Evolutionary conservation across 2,113 vertebrate species (phyloP), one percentile per base, ranked within the genome.

Genomic region (Lophotis ruficrista): DNA sequence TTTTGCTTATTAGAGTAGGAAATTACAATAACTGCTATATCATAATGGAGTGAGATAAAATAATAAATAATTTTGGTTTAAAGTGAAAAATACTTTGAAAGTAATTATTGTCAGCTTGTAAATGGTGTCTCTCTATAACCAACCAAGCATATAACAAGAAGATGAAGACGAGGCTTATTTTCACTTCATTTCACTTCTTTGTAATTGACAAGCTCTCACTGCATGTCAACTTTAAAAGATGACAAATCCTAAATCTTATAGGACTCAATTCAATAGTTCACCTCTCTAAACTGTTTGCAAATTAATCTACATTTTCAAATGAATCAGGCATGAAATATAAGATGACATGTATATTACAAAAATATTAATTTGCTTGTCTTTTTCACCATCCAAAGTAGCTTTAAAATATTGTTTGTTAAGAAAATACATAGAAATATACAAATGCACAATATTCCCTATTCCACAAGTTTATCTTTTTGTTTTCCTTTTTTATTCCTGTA

Each of bases 291-390:
- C 97, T 98, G 92, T 98, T 98, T 98, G 97, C 98, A 99, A 99
- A 99, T 99, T 99, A 99, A 99, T 99, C 98, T 99, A 98, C 98
- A 99, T 99, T 99, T 99, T 98, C 99, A 98, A 99, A 98, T 99
- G 98, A 98, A 91, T 97, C 97, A 97, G 93, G 97, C 97, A 98
- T 98, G 96, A 98, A 98, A 98, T 98, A 97, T 97, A 98, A 98
- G 92, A 94, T 97, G 97, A 97, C 98, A 98, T 97, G 93, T 98
- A 98, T 98, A 98, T 98, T 96, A 97, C 57, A 96, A 97, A 98
- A 98, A 97, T 98, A 98, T 97, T 98, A 98, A 98, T 98, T 98
- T 98, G 68, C 91, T 97, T 96, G 91, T 96, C 94, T 97, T 97
- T 96, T 96, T 89, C 66, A 82, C 30, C 58, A 83, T 86, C 61